Evolutionary conservation across 1,140 invertebrate species (phyloP).

Genomic region (Saccostrea echinata): DNA sequence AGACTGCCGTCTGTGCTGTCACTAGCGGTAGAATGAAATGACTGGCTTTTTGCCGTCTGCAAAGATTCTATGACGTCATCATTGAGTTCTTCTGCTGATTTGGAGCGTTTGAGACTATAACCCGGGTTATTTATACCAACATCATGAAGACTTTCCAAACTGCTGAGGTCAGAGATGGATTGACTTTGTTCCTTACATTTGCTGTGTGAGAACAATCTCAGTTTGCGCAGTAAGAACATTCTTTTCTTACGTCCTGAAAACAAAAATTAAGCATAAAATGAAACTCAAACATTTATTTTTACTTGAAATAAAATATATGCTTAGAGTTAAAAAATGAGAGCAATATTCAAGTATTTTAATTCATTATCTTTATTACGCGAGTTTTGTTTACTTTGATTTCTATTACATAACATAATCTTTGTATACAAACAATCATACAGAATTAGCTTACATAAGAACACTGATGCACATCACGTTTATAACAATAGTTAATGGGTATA

Average conservation of each 20-base stretch:
- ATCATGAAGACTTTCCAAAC: not conserved
- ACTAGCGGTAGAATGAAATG: not conserved
- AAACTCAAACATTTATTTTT: too few species aligned
- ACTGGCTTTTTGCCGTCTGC: not conserved
- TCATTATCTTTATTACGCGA: too few species aligned
- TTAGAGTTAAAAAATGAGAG: too few species aligned
- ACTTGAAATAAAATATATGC: too few species aligned
- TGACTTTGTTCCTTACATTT: conserved; percentile 22
- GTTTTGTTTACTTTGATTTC: too few species aligned
- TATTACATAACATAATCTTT: too few species aligned
- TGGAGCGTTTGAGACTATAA: not conserved
- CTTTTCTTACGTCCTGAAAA: not conserved
- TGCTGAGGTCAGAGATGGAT: conserved; percentile 2
- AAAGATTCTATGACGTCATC: not conserved
- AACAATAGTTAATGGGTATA: not conserved
- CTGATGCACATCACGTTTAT: not conserved
- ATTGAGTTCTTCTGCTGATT: conserved; percentile 13
- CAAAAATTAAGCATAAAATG: too few species aligned
- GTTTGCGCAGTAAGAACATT: conserved; percentile 17
- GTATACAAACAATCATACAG: not conserved
- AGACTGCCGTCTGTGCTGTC: not conserved
- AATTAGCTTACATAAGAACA: not conserved
- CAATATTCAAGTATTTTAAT: too few species aligned
- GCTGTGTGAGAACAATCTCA: not conserved
- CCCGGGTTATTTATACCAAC: not conserved